Percentiles rank a stretch among this genome's conserved stretches.
Evolutionary conservation across 1,140 invertebrate genomes (phyloP).

Genomic region (Orchesella cincta): DNA sequence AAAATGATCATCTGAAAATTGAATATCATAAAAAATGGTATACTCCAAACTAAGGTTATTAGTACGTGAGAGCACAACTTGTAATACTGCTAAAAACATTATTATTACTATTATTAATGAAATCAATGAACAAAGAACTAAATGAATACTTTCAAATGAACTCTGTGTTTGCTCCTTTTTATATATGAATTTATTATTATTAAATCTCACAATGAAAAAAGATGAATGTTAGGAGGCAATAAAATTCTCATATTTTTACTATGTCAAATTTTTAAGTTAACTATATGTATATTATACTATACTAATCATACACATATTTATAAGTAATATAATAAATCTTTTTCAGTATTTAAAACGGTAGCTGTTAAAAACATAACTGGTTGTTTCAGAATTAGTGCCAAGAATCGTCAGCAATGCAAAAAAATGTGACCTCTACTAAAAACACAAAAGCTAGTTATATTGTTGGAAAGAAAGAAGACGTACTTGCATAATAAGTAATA

Average conservation of each 20-base stretch:
- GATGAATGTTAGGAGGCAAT: neutral
- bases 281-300: neutral
- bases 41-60: no score
- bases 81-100: no score
- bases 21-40: no score
- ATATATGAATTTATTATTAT: no score
- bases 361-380: neutral
- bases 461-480: neutral
- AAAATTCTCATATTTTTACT: slow-evolving; percentile 20
- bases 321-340: neutral
- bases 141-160: no score
- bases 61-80: no score
- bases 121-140: no score
- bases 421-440: slow-evolving; percentile 12
- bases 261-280: neutral
- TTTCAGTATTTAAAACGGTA: slow-evolving; percentile 24
- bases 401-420: slow-evolving; percentile 26
- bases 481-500: neutral
- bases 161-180: no score
- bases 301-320: neutral
- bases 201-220: neutral
- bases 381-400: slow-evolving; percentile 28
- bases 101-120: no score
- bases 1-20: no score
- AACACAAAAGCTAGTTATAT: neutral